Base-by-base conservation (phyloP, 2,888 invertebrate genomes). In the Sipha maydis region DNA sequence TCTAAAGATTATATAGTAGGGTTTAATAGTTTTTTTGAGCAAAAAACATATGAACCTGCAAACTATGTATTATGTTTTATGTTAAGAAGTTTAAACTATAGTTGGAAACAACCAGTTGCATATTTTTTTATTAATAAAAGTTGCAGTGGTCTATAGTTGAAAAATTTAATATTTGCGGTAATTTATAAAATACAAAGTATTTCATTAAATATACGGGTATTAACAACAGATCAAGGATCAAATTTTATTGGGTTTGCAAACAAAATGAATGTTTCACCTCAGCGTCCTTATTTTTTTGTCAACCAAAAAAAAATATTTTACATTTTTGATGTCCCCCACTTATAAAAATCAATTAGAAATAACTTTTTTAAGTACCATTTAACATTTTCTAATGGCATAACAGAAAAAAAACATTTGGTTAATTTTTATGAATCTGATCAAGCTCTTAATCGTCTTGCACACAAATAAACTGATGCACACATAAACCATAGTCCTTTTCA, bases 41-140 rank as follows among this genome's bases (percentile, higher is more conserved):
- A 80, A 38, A 67, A 80, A 67, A 80, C 67, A 1, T 80, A 80
- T 38, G 61, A 80, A 80, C 38, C 61, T 80, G 80, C 34, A 54
- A 80, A 80, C 38, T 25, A 80, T 80, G 61, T 14, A n/a, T 56
- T 80, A 48, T 80, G 67, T 80, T 80, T 38, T 80, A 80, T 80
- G 80, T n/a, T 80, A n/a, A 19, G 67, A 1, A 56, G 67, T 34
- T 67, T 34, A 67, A 80, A 80, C 61, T 67, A 73, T 79, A 19
- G 7, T 61, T 79, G 61, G 79, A 79, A 78, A 79, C 31, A 56
- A 31, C 79, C 61, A 25, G 38, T 80, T n/a, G n/a, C 80, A 25
- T 67, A 80, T 67, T 80, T 11, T 80, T 80, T 80, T 80, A 41
- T 80, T 38, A 28, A 67, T 28, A 67, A 80, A 38, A 80, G 25